Percentiles rank a stretch among this genome's conserved stretches.
Conservation (phyloP, 2,888 invertebrate genomes). For the Polydrusus tereticollis region DNA sequence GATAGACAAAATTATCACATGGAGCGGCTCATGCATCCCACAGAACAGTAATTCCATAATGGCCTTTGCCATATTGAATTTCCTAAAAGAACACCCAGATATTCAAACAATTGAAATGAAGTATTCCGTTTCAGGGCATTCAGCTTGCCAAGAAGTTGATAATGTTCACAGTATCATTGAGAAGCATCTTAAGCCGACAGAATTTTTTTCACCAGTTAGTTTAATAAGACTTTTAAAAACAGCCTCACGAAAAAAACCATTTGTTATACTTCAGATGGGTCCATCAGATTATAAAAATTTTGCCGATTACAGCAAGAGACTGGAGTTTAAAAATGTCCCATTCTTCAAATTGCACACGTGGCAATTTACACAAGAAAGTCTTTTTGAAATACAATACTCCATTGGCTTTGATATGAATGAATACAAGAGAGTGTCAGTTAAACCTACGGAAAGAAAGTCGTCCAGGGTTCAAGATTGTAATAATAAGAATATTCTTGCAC, state of each 20-base stretch:
- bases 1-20: constrained; percentile 24
- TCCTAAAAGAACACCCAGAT: background rate
- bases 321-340: background rate
- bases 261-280: background rate
- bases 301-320: no score
- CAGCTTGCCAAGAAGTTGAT: constrained; percentile 52
- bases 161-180: constrained; percentile 44
- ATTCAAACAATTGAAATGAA: constrained; percentile 36
- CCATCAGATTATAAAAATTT: background rate
- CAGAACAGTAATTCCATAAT: constrained; percentile 44
- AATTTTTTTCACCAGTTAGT: background rate
- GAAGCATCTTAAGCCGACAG: constrained; percentile 21
- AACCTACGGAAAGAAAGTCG: no score
- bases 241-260: background rate
- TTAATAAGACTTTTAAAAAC: background rate
- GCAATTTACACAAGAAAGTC: no score
- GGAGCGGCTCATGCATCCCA: constrained; percentile 50
- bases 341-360: no score
- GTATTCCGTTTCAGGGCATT: constrained; percentile 53
- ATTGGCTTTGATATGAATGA: background rate
- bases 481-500: no score
- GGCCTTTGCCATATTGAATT: background rate
- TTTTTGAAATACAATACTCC: background rate
- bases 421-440: no score
- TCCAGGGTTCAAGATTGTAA: no score